Evolutionary conservation across 2,888 invertebrate genomes (phyloP).

Genomic region (Yponomeuta sedellus): DNA sequence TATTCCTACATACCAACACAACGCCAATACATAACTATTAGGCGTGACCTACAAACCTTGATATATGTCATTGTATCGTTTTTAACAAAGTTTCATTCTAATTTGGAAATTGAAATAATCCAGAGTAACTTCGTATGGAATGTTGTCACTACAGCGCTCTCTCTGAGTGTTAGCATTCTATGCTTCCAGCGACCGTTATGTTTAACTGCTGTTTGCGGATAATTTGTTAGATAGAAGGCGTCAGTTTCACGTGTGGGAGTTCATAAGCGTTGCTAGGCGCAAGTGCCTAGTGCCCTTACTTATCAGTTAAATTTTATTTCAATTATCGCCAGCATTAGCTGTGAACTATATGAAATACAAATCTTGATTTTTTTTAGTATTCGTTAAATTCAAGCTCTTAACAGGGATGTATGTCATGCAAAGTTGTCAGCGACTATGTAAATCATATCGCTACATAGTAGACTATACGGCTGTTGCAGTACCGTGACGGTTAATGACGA

Average conservation of each 20-base stretch:
- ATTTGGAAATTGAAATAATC: no score
- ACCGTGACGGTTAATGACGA: conserved; percentile 15
- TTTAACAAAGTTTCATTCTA: no score
- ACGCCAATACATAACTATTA: no score
- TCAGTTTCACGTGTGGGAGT: conserved; percentile 37
- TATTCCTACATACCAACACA: no score
- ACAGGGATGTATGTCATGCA: not conserved
- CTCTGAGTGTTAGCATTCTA: not conserved
- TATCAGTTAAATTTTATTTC: not conserved
- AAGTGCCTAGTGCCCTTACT: not conserved
- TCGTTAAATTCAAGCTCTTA: no score
- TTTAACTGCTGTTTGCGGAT: conserved; percentile 17
- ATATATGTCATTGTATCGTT: no score
- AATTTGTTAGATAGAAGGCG: conserved; percentile 35
- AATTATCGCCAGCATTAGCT: not conserved
- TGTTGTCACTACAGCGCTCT: not conserved
- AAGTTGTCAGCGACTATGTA: not conserved
- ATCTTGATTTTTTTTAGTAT: no score
- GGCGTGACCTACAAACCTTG: no score
- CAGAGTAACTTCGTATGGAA: no score
- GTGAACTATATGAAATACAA: not conserved
- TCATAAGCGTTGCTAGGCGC: conserved; percentile 8
- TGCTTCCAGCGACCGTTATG: not conserved
- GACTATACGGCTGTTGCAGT: not conserved
- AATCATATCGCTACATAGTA: not conserved